A percentile compares a stretch with the other conserved stretches of the same genome.
Evolutionary conservation across 2,797 vertebrate genomes (phyloP).

Genomic region (Sebastes melanostomus): DNA sequence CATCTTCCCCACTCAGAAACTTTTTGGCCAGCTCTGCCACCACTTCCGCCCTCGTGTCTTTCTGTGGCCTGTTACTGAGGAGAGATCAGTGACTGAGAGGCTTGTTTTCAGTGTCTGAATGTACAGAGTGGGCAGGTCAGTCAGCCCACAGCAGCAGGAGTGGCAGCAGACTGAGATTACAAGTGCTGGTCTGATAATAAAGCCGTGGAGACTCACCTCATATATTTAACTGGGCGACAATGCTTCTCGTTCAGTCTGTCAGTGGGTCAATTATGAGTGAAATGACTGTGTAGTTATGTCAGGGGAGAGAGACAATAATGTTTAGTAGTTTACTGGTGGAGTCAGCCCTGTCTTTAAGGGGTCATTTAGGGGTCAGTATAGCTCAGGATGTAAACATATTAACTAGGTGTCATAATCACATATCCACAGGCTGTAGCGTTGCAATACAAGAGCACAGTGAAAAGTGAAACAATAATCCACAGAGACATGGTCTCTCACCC

Average conservation of each 20-base stretch:
- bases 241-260: slow-evolving; percentile 17
- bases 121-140: slow-evolving; percentile 15
- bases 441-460: slow-evolving; percentile 3
- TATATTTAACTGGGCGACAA: slow-evolving; percentile 30
- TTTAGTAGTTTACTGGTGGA: background rate
- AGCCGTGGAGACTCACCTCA: slow-evolving; percentile 11
- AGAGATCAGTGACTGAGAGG: slow-evolving; percentile 1
- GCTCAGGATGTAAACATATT: background rate
- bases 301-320: background rate
- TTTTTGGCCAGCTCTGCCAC: background rate
- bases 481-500: slow-evolving; percentile 14
- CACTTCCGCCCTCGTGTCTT: background rate
- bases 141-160: slow-evolving; percentile 40
- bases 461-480: slow-evolving; percentile 22
- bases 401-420: background rate
- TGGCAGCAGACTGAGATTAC: slow-evolving; percentile 28
- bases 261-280: slow-evolving; percentile 16
- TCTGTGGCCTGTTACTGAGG: background rate
- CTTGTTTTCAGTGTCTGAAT: slow-evolving; percentile 41
- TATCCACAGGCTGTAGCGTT: background rate
- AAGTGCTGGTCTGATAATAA: slow-evolving; percentile 28
- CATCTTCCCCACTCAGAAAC: slow-evolving; percentile 5
- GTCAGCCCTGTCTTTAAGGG: background rate
- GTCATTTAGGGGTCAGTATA: background rate
- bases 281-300: slow-evolving; percentile 3